A percentile compares a stretch with the other conserved stretches of the same genome.
phyloP scores from a whole-genome alignment of 2,113 vertebrate species.

The Mobula birostris region DNA sequence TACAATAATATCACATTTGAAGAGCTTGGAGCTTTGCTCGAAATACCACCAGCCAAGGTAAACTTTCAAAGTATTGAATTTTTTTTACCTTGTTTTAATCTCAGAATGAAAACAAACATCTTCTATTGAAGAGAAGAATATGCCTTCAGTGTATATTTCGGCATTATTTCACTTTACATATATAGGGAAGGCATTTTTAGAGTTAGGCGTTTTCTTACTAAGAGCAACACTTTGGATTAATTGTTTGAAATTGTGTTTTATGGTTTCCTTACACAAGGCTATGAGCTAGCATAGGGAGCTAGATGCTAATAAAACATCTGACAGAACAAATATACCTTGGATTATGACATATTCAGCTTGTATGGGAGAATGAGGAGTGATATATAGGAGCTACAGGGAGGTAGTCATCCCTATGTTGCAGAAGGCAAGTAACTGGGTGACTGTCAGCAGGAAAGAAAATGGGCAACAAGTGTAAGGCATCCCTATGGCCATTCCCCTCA shows the following conservation, averaged over 20 bases:
- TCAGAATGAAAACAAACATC: background rate
- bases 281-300: background rate
- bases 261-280: background rate
- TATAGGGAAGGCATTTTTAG: background rate
- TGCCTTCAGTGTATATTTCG: background rate
- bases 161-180: background rate
- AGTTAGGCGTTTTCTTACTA: background rate
- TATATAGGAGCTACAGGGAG: too few species aligned
- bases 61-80: conserved; percentile 31
- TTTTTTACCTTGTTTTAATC: background rate
- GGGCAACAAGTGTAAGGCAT: too few species aligned
- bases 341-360: too few species aligned
- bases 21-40: conserved; percentile 89
- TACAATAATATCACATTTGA: conserved; percentile 99
- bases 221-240: background rate
- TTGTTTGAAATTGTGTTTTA: conserved; percentile 1
- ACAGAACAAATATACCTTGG: background rate
- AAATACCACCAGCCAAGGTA: conserved; percentile 98
- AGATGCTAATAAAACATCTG: background rate
- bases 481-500: too few species aligned
- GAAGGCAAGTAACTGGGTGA: too few species aligned
- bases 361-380: too few species aligned
- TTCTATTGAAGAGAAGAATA: background rate
- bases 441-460: too few species aligned
- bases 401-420: too few species aligned